These are phyloP conservation scores for Drosophila kanapiae DNA, from an alignment of 1,140 invertebrate species.

Conservation along the genomic window DNA sequence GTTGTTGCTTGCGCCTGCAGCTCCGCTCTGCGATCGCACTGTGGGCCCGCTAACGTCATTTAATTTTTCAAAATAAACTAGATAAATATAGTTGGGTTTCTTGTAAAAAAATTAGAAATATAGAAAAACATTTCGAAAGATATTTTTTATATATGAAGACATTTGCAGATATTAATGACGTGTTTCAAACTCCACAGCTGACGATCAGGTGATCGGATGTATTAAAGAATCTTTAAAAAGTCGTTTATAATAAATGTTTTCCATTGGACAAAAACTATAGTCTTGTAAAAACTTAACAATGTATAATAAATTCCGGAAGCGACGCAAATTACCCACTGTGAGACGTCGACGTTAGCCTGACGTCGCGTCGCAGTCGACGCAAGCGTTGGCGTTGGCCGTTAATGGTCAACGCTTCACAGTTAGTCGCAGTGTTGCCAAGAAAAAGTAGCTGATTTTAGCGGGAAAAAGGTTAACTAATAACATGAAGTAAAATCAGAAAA, in stretches of 20 bases:
- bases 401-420: conserved; percentile 73
- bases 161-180: too few relatives aligned
- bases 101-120: too few relatives aligned
- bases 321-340: neutral
- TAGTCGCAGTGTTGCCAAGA: conserved; percentile 44
- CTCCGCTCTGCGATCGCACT: conserved; percentile 35
- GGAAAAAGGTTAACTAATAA: neutral
- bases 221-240: too few relatives aligned
- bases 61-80: neutral
- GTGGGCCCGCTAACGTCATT: conserved; percentile 1
- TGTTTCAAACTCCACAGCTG: neutral
- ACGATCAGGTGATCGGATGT: neutral
- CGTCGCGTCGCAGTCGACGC: conserved; percentile 17
- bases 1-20: conserved; percentile 51
- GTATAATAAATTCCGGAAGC: neutral
- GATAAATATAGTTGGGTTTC: neutral
- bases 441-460: conserved; percentile 11
- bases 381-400: conserved; percentile 26
- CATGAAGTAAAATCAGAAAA: too few relatives aligned
- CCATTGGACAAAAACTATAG: neutral
- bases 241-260: neutral
- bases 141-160: too few relatives aligned
- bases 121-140: too few relatives aligned
- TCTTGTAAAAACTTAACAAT: neutral
- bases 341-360: neutral